Conservation (phyloP, 2,888 invertebrate genomes). For the Caenorhabditis sp. region DNA sequence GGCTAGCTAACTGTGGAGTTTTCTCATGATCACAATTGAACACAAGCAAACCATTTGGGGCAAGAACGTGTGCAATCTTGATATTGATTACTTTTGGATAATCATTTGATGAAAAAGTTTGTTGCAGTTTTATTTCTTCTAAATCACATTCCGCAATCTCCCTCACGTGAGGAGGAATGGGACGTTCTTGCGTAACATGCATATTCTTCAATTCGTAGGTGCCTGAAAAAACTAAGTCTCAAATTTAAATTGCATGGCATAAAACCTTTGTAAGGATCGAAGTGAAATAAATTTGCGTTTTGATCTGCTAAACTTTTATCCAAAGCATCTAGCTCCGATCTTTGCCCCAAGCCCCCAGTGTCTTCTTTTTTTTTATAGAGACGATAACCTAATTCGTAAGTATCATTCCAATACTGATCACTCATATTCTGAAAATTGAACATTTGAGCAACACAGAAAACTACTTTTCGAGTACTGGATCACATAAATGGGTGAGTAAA, state of each 20-base stretch:
- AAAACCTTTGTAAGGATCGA: not conserved
- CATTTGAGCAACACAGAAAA: not conserved
- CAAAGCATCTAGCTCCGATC: not conserved
- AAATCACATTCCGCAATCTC: not conserved
- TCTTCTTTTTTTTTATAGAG: not conserved
- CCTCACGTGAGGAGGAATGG: not conserved
- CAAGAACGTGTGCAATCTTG: not conserved
- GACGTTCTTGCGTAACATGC: not conserved
- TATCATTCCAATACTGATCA: not conserved
- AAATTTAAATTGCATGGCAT: not conserved
- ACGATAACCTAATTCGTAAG: not conserved
- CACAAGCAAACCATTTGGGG: not conserved
- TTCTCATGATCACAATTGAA: not conserved
- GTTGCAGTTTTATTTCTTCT: not conserved
- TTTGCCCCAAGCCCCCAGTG: not conserved
- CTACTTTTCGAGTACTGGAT: no score
- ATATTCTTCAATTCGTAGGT: not conserved
- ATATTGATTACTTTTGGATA: not conserved
- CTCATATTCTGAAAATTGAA: not conserved
- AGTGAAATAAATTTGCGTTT: not conserved
- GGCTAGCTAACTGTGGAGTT: not conserved
- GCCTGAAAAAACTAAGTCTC: not conserved
- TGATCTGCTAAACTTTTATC: not conserved
- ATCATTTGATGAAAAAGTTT: not conserved
- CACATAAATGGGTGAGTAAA: no score